phyloP scores from a whole-genome alignment of 2,113 vertebrate genomes.

The Macquaria ambigua region DNA sequence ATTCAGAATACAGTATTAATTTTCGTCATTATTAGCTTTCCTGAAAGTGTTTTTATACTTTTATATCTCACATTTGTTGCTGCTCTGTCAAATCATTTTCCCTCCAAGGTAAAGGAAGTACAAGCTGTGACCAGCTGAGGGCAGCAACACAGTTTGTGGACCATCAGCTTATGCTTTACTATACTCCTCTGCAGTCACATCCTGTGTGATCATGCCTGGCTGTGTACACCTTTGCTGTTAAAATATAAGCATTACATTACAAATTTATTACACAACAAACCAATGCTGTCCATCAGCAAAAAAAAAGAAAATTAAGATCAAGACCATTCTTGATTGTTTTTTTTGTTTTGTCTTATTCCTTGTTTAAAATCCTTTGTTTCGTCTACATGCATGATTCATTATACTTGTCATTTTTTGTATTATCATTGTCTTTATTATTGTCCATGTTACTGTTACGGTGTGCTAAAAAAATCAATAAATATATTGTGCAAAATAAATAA shows the following conservation, averaged over 20 bases:
- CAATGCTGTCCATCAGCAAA: neutral
- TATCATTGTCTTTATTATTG: too few relatives aligned
- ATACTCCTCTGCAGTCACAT: neutral
- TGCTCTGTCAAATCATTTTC: neutral
- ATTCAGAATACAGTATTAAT: neutral
- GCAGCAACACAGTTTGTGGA: conserved; percentile 31
- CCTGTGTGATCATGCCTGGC: neutral
- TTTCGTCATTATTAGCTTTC: neutral
- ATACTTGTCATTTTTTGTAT: neutral
- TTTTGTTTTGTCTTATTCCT: too few relatives aligned
- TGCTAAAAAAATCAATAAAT: too few relatives aligned
- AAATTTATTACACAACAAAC: neutral
- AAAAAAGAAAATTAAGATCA: neutral
- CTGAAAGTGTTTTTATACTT: neutral
- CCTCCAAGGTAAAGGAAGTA: neutral
- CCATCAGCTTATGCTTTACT: neutral
- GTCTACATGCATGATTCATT: too few relatives aligned
- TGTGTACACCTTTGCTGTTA: neutral
- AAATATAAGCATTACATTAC: neutral
- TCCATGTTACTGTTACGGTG: too few relatives aligned
- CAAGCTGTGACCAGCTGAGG: conserved; percentile 40
- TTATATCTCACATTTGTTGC: neutral
- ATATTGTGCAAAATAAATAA: too few relatives aligned
- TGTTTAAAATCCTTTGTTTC: too few relatives aligned
- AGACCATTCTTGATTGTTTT: too few relatives aligned